Evolutionary conservation across 2,888 invertebrate species (phyloP).

Genomic region (Netelia fuscicornis): DNA sequence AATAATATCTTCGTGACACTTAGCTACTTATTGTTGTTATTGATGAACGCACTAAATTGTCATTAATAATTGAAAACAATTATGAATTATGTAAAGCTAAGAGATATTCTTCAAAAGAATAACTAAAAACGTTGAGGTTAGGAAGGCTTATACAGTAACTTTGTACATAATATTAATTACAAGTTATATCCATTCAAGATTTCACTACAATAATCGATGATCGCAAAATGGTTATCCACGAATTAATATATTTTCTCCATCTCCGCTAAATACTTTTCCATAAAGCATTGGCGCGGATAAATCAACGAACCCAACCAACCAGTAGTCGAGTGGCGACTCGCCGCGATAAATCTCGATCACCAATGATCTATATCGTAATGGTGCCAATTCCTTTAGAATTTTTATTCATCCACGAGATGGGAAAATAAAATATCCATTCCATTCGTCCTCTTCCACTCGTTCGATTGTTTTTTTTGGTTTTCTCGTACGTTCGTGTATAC

Average conservation of each 20-base stretch:
- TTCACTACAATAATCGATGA: too few species aligned
- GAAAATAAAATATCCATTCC: slow-evolving; percentile 38
- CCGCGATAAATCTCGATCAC: slow-evolving; percentile 56
- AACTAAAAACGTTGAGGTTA: too few species aligned
- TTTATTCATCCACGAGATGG: slow-evolving; percentile 41
- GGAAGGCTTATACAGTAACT: too few species aligned
- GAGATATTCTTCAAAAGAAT: too few species aligned
- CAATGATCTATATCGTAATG: slow-evolving; percentile 46
- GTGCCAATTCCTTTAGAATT: slow-evolving; percentile 39
- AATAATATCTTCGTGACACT: too few species aligned
- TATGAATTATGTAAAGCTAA: too few species aligned
- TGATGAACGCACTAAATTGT: too few species aligned
- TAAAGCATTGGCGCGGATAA: slow-evolving; percentile 31
- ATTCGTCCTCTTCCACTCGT: slow-evolving; percentile 26
- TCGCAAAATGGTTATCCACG: too few species aligned
- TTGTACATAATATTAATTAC: too few species aligned
- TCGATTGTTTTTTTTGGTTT: background rate
- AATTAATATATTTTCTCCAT: slow-evolving; percentile 23
- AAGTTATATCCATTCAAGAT: too few species aligned
- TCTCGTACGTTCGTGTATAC: background rate
- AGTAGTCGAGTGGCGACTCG: background rate
- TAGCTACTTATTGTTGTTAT: too few species aligned
- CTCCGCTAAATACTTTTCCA: slow-evolving; percentile 22
- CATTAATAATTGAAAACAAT: too few species aligned
- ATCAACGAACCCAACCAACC: background rate